These are phyloP conservation scores for Callyntrura sp. DNA, from an alignment of 2,888 invertebrate genomes.

Conservation along the genomic window DNA sequence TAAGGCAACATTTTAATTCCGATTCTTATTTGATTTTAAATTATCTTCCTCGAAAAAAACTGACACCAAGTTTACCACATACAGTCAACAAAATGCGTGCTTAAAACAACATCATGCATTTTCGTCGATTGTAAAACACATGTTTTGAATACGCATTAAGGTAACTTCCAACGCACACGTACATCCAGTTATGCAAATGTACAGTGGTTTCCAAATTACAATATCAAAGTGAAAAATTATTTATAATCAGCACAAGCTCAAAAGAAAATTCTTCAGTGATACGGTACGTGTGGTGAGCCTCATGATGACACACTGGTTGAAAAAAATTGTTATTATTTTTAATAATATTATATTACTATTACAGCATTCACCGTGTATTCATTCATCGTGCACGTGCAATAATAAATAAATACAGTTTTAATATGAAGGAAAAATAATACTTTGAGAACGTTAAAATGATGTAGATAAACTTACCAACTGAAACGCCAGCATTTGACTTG, in stretches of 20 bases:
- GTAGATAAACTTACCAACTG: constrained; percentile 82
- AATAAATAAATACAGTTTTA: not conserved
- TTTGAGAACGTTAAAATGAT: constrained; percentile 22
- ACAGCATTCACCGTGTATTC: constrained; percentile 9
- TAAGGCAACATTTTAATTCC: not conserved
- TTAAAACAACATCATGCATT: constrained; percentile 6
- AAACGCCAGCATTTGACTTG: constrained; percentile 82
- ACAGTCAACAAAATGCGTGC: not conserved
- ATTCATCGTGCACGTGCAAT: constrained; percentile 25
- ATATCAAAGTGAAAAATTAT: not conserved
- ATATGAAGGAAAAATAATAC: constrained; percentile 34
- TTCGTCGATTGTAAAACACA: not conserved
- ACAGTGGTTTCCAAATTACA: constrained; percentile 1
- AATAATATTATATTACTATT: not conserved
- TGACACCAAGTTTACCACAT: not conserved
- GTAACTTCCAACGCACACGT: constrained; percentile 29
- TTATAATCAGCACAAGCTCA: not conserved
- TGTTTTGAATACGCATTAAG: not conserved
- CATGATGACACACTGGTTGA: constrained; percentile 40
- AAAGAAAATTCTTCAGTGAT: not conserved
- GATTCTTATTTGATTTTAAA: not conserved
- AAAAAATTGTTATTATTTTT: constrained; percentile 8
- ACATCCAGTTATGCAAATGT: constrained; percentile 1
- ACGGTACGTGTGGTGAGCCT: not conserved
- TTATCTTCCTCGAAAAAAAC: not conserved